A percentile compares a stretch with the other conserved stretches of the same genome.
phyloP scores from a whole-genome alignment of 2,888 invertebrate species.

The Tridacna gigas region DNA sequence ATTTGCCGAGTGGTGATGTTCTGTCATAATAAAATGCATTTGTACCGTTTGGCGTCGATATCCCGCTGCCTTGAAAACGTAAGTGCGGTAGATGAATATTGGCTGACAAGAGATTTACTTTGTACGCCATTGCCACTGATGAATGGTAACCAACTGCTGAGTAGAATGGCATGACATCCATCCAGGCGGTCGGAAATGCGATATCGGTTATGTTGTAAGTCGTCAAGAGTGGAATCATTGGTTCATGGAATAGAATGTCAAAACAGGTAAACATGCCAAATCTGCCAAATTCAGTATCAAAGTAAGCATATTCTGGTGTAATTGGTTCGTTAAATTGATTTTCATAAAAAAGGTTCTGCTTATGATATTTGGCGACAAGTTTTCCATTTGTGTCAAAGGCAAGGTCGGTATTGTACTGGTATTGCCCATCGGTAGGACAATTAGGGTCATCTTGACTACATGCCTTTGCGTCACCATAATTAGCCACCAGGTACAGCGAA shows the following conservation, averaged over 20 bases:
- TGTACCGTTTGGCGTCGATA: slow-evolving; percentile 87
- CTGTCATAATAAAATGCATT: slow-evolving; percentile 57
- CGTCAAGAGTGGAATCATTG: slow-evolving; percentile 88
- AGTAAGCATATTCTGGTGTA: slow-evolving; percentile 66
- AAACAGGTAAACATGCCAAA: slow-evolving; percentile 92
- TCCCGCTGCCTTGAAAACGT: slow-evolving; percentile 89
- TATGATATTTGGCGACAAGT: slow-evolving; percentile 81
- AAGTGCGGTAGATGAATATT: slow-evolving; percentile 89
- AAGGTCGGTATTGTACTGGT: slow-evolving; percentile 91
- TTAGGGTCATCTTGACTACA: slow-evolving; percentile 35
- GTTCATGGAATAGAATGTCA: slow-evolving; percentile 91
- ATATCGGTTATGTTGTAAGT: slow-evolving; percentile 83
- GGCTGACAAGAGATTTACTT: slow-evolving; percentile 89
- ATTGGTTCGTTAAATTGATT: slow-evolving; percentile 84
- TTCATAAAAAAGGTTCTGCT: slow-evolving; percentile 86
- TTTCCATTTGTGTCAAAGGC: slow-evolving; percentile 83
- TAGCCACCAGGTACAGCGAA: slow-evolving; percentile 78
- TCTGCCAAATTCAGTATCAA: slow-evolving; percentile 78
- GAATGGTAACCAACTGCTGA: slow-evolving; percentile 37
- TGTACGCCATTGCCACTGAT: slow-evolving; percentile 86
- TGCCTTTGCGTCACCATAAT: slow-evolving; percentile 46
- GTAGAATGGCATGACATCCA: slow-evolving; percentile 85
- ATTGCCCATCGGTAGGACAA: slow-evolving; percentile 75
- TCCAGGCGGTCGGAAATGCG: slow-evolving; percentile 89
- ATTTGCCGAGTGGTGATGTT: slow-evolving; percentile 29